Evolutionary conservation across 64 coral and sea anemone genomes (phyloP).

Genomic region (Dendrophyllia cribrosa): DNA sequence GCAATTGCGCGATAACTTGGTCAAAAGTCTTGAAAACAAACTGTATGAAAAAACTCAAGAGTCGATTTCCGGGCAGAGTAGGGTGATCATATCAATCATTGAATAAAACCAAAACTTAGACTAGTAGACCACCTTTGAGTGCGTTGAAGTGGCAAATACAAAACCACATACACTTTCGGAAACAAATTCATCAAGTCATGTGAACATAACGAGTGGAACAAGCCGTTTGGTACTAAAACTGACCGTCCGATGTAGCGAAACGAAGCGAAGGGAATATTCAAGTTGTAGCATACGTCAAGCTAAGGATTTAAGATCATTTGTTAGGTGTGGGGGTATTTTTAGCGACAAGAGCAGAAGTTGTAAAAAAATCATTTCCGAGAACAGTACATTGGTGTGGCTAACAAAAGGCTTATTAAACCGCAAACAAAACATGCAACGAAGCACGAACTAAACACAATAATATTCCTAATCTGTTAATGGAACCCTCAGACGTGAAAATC

Average conservation of each 20-base stretch:
- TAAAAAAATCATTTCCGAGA: not conserved
- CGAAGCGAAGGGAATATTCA: not conserved
- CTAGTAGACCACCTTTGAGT: not conserved
- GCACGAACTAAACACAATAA: not conserved
- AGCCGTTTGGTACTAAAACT: not conserved
- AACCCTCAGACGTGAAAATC: not conserved
- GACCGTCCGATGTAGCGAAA: not conserved
- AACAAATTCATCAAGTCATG: no score
- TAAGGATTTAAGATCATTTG: not conserved
- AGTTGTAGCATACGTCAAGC: not conserved
- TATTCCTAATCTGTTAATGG: not conserved
- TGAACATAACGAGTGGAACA: not conserved
- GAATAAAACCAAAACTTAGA: not conserved
- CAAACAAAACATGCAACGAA: slow-evolving; percentile 1
- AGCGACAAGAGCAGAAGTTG: not conserved
- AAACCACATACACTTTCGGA: no score
- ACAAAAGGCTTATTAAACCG: slow-evolving; percentile 1
- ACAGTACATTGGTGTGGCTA: not conserved
- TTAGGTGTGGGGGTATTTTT: not conserved
- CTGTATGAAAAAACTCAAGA: not conserved
- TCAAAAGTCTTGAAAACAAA: not conserved
- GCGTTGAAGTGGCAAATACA: not conserved
- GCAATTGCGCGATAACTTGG: no score
- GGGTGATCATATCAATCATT: not conserved
- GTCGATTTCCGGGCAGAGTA: not conserved